Conservation (phyloP, 2,113 vertebrate species). For the Pluvianellus socialis region DNA sequence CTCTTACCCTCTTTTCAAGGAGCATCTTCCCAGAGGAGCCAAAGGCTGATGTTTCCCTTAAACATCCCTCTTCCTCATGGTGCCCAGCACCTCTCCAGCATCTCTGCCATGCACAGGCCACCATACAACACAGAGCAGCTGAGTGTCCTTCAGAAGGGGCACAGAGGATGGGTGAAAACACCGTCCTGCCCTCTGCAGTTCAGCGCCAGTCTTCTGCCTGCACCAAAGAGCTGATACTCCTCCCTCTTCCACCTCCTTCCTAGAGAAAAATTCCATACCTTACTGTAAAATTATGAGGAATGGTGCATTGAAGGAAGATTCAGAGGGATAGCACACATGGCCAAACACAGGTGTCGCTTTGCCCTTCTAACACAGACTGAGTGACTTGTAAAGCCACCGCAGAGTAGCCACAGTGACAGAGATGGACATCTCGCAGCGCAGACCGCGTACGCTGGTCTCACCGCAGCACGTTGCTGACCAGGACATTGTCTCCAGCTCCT, state of each 20-base stretch:
- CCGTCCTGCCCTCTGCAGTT: not conserved
- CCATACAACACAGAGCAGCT: not conserved
- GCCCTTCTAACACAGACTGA: not conserved
- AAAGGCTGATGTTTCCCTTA: not conserved
- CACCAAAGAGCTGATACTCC: not conserved
- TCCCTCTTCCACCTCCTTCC: not conserved
- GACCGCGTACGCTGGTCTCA: rapidly evolving
- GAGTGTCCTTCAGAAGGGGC: not conserved
- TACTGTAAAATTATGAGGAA: not conserved
- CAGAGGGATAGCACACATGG: not conserved
- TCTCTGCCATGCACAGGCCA: rapidly evolving
- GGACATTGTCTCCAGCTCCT: not conserved
- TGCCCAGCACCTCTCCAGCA: not conserved
- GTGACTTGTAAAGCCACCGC: not conserved
- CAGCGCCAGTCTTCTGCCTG: not conserved
- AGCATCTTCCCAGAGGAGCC: not conserved
- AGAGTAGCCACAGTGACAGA: not conserved
- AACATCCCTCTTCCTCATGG: not conserved
- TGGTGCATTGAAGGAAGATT: not conserved
- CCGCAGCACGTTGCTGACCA: not conserved
- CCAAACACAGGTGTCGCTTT: not conserved
- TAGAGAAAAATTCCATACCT: not conserved
- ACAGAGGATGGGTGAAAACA: not conserved
- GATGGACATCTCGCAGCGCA: not conserved
- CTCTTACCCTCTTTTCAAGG: not conserved